Evolutionary conservation across 1,140 invertebrate genomes (phyloP), one percentile per base, ranked within the genome.

Genomic region (Pararge aegeria): DNA sequence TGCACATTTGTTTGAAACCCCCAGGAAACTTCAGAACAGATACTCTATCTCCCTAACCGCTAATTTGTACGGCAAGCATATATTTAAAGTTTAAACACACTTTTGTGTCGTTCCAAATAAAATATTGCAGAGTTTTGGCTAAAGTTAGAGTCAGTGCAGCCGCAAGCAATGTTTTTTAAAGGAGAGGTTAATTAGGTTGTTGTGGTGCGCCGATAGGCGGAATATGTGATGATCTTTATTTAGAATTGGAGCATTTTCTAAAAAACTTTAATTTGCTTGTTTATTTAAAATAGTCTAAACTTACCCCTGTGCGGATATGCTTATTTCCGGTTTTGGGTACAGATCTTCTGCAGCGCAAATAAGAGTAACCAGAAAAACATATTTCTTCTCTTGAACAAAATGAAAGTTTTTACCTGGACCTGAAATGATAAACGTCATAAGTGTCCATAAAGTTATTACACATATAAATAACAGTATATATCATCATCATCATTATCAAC

Each of bases 331-430:
- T 46, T 70, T 80, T 0, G 89, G 89, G 55, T 85, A 90, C 18
- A 90, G 67, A 48, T 89, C 79, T 64, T 89, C 83, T 4, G 84
- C 88, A 12, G 69, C 51, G 61, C 89, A 90, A 42, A 82, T 80
- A 15, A 90, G 62, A 12, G 84, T 87, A n/a, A 89, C 87, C 38
- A 84, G 57, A 46, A 84, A 89, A 0, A 84, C 81, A 65, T 89
- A 87, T 56, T 83, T 83, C 54, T 90, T 90, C 60, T 87, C 84
- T 68, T 90, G 87, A 50, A 71, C 55, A 49, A 90, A 83, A 55
- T 80, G 73, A 66, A 89, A 89, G 53, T 72, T 89, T 66, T 82
- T 80, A 38, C 81, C 83, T 0, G 81, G 75, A 65, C 81, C 89
- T 90, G 58, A 62, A 62, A 16, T 38, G 42, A 40, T 19, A 15